A percentile compares a stretch with the other conserved stretches of the same genome.
phyloP scores from a whole-genome alignment of 2,888 invertebrate genomes.

The Myopa tessellatipennis region DNA sequence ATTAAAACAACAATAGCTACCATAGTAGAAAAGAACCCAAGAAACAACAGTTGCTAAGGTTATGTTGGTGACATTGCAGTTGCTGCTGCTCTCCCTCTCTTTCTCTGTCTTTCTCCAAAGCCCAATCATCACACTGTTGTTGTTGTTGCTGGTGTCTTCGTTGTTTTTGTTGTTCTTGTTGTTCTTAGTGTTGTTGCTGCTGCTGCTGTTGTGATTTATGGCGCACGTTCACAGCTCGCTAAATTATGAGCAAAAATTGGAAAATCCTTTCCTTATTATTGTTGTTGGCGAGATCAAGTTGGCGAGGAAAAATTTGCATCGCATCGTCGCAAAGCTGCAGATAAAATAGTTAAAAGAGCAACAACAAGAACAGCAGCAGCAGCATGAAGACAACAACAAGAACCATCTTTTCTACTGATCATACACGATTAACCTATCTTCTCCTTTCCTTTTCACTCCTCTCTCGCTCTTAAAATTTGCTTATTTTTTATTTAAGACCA shows the following conservation, averaged over 20 bases:
- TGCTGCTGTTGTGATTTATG: constrained; percentile 57
- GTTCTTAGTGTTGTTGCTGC: background rate
- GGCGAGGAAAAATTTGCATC: constrained; percentile 57
- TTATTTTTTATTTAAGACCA: constrained; percentile 3
- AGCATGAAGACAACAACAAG: constrained; percentile 23
- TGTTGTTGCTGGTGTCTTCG: background rate
- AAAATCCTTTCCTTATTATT: constrained; percentile 34
- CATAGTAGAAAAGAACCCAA: too few species aligned
- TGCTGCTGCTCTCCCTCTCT: constrained; percentile 6
- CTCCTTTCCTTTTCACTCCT: constrained; percentile 20
- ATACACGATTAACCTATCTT: background rate
- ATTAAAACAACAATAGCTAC: constrained; percentile 14
- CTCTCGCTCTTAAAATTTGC: constrained; percentile 13
- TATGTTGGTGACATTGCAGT: background rate
- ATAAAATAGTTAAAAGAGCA: constrained; percentile 56
- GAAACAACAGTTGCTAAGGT: background rate
- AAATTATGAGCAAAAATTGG: constrained; percentile 33
- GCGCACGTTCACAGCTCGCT: constrained; percentile 42
- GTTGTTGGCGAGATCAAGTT: background rate
- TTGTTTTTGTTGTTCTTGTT: constrained; percentile 3
- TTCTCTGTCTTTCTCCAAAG: background rate
- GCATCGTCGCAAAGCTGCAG: constrained; percentile 58
- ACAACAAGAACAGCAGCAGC: constrained; percentile 24
- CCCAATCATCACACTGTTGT: background rate
- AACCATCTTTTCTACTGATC: background rate